These are phyloP conservation scores for Lepidothrix coronata DNA, from an alignment of 2,113 vertebrate species.

Conservation along the genomic window DNA sequence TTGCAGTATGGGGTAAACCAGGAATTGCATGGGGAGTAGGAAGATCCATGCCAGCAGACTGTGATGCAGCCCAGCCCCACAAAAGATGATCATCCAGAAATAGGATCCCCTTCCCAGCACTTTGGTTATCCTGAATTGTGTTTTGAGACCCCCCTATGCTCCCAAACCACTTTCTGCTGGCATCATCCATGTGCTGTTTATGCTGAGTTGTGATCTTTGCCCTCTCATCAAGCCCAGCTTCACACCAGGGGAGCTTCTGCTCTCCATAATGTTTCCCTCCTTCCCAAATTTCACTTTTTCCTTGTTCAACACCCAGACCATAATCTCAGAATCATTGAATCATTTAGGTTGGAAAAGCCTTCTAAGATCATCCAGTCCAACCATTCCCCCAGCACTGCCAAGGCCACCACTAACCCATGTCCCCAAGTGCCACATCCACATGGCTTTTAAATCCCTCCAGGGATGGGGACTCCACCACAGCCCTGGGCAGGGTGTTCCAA, in stretches of 20 bases:
- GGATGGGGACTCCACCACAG: not conserved
- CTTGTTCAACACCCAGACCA: not conserved
- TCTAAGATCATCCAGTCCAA: not conserved
- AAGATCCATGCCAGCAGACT: not conserved
- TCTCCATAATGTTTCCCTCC: not conserved
- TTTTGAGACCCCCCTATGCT: accelerated
- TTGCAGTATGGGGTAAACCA: not conserved
- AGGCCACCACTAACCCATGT: not conserved
- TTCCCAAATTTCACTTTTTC: not conserved
- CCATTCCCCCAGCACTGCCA: not conserved
- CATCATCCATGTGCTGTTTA: not conserved
- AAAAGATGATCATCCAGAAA: not conserved
- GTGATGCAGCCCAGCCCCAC: not conserved
- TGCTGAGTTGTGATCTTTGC: not conserved
- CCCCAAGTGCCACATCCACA: not conserved
- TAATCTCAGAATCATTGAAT: not conserved
- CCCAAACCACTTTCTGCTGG: not conserved
- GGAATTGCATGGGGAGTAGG: not conserved
- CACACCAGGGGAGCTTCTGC: not conserved
- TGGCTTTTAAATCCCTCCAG: not conserved
- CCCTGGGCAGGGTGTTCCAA: not conserved
- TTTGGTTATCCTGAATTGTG: not conserved
- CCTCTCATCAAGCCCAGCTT: not conserved
- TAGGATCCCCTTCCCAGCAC: not conserved
- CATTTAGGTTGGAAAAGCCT: not conserved